Base-by-base conservation (phyloP, 2,888 invertebrate species). In the Drosophila mercatorum region DNA sequence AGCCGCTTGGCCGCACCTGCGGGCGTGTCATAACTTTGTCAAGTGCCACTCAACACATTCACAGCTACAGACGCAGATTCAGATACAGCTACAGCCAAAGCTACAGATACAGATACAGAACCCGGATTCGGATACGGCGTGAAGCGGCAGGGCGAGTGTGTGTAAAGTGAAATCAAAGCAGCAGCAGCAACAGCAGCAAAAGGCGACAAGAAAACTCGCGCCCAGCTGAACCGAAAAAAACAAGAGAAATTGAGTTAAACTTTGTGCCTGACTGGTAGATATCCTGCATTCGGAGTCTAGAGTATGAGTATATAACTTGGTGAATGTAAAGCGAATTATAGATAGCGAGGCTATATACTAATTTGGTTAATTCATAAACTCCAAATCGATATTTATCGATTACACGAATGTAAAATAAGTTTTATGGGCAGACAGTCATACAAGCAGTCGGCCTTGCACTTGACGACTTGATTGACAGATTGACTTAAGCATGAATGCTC, bases 131-230 rank as follows among this genome's bases (percentile, higher is more conserved):
- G 43, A 61, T 58, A 36, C n/a, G 22, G 36, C 7, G 31, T 14
- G 28, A 44, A 17, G 28, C n/a, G 8, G 47, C 6, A 31, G 46
- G 63, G 28, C n/a, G 52, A 69, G 60, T 59, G 70, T 56, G 64
- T 58, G 75, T 43, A 69, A 76, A 79, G 75, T 76, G 75, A 76
- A 79, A 79, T 79, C 75, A 79, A 75, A 69, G 80, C 49, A 64
- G 44, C 55, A 46, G 7, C 59, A 57, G 68, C 53, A 64, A 44
- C 55, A 46, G 6, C 56, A 57, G 64, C 63, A 55, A 70, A 57
- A 62, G 57, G 60, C 57, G 43, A 58, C 60, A 60, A 60, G 52
- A 47, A 65, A 49, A 59, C 59, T 78, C 75, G 78, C 78, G 67
- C 49, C 26, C 58, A 76, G 41, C 36, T 66, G 51, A 22, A 74